Conservation (phyloP, 1,140 invertebrate species). For the Zaprionus taronus region DNA sequence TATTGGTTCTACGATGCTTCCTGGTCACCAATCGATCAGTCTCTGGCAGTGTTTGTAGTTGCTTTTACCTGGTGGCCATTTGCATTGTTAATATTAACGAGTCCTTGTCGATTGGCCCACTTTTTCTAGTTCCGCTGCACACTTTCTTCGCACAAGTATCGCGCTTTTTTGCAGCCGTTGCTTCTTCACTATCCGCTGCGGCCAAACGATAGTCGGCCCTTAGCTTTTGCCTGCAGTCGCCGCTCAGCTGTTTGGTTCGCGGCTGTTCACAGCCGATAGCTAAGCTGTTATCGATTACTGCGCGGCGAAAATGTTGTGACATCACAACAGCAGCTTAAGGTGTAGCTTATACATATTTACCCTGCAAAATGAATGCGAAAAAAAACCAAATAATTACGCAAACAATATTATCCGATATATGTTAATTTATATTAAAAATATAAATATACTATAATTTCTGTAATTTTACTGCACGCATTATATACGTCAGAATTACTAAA, state of each 20-base stretch:
- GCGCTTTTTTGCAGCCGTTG: constrained; percentile 33
- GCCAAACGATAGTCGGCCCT: constrained; percentile 59
- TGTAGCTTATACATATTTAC: too few species aligned
- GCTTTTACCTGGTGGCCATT: constrained; percentile 30
- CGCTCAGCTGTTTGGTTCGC: constrained; percentile 32
- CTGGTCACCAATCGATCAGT: constrained; percentile 10
- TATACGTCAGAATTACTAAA: too few species aligned
- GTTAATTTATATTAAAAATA: too few species aligned
- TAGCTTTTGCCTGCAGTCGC: constrained; percentile 1
- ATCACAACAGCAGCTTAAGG: constrained; percentile 6
- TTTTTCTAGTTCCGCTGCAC: constrained; percentile 23
- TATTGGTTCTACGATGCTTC: not conserved
- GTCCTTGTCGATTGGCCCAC: constrained; percentile 30
- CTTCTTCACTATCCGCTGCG: constrained; percentile 34
- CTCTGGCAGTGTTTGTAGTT: constrained; percentile 7
- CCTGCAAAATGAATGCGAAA: too few species aligned
- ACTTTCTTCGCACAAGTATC: constrained; percentile 17
- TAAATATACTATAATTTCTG: too few species aligned
- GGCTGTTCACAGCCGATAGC: constrained; percentile 5
- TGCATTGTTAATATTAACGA: constrained; percentile 16
- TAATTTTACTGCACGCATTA: too few species aligned
- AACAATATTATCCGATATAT: too few species aligned
- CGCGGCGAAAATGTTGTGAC: not conserved
- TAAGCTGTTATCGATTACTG: constrained; percentile 12
- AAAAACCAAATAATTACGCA: too few species aligned